Conservation (phyloP, 1,140 invertebrate genomes). For the Heterodera carotae region DNA sequence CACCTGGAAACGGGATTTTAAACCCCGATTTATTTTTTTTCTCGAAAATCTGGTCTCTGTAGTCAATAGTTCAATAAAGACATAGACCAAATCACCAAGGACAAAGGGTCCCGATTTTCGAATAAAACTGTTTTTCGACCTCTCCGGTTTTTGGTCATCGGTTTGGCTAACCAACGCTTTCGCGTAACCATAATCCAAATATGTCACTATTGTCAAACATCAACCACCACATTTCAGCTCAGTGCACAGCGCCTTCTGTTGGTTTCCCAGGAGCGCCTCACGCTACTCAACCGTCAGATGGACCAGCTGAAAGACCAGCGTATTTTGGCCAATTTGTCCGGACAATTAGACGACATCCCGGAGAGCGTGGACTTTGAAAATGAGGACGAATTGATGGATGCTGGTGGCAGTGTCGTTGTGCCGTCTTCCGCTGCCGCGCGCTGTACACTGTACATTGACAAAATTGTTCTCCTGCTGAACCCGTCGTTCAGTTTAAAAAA, state of each 20-base stretch:
- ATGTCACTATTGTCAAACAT: too few species aligned
- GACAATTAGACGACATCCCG: slow-evolving; percentile 18
- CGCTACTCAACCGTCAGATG: slow-evolving; percentile 33
- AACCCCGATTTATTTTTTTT: slow-evolving; percentile 2
- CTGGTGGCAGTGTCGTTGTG: too few species aligned
- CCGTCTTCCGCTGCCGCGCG: background rate
- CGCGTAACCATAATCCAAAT: too few species aligned
- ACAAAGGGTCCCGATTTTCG: too few species aligned
- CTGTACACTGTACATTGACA: background rate
- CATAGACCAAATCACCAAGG: too few species aligned
- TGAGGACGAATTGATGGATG: slow-evolving; percentile 5
- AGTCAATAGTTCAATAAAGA: too few species aligned
- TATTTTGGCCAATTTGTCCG: slow-evolving; percentile 24
- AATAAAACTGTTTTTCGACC: too few species aligned
- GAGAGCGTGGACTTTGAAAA: slow-evolving; percentile 24
- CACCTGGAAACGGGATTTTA: background rate
- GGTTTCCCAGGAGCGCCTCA: slow-evolving; percentile 33
- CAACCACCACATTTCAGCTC: slow-evolving; percentile 37
- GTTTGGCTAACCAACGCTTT: too few species aligned
- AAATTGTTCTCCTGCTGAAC: slow-evolving; percentile 17
- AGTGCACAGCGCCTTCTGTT: slow-evolving; percentile 35
- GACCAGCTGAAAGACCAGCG: slow-evolving; percentile 32
- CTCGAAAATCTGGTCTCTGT: too few species aligned
- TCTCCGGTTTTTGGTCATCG: too few species aligned
- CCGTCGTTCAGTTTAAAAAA: slow-evolving; percentile 30